Percentiles rank a stretch among this genome's conserved stretches.
phyloP scores from a whole-genome alignment of 2,113 vertebrate species.

The Catharus minimus region DNA sequence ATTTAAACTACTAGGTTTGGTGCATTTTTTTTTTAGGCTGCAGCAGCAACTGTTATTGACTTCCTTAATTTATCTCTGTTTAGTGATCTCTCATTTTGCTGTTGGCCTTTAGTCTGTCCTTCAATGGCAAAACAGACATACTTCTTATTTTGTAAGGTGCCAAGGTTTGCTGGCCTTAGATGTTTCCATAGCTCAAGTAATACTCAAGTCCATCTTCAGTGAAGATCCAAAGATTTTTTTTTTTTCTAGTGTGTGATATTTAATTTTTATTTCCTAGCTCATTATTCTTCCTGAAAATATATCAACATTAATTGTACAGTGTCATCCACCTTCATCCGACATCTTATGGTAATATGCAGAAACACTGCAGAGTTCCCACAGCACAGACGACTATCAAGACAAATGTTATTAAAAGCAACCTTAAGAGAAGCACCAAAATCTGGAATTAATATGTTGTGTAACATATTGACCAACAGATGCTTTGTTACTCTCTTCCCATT shows the following conservation, averaged over 20 bases:
- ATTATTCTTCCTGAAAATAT: background rate
- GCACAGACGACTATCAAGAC: background rate
- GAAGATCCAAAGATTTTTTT: background rate
- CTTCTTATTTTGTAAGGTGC: background rate
- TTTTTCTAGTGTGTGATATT: background rate
- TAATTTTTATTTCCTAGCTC: background rate
- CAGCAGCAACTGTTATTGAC: background rate
- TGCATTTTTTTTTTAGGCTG: background rate
- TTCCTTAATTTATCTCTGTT: background rate
- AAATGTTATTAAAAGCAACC: background rate
- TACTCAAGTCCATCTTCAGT: background rate
- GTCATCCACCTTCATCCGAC: background rate
- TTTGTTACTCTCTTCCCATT: background rate
- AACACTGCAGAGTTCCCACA: background rate
- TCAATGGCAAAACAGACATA: background rate
- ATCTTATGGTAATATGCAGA: background rate
- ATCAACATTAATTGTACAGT: background rate
- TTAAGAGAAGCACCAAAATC: conserved; percentile 5
- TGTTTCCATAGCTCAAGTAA: background rate
- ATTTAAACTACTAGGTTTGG: background rate
- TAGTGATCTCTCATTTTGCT: background rate
- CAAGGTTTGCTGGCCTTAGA: background rate
- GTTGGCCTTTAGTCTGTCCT: background rate
- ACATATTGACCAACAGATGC: conserved; percentile 27
- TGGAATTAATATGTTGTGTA: background rate